phyloP scores from a whole-genome alignment of 2,797 vertebrate species.

The Eulemur albifrons region DNA sequence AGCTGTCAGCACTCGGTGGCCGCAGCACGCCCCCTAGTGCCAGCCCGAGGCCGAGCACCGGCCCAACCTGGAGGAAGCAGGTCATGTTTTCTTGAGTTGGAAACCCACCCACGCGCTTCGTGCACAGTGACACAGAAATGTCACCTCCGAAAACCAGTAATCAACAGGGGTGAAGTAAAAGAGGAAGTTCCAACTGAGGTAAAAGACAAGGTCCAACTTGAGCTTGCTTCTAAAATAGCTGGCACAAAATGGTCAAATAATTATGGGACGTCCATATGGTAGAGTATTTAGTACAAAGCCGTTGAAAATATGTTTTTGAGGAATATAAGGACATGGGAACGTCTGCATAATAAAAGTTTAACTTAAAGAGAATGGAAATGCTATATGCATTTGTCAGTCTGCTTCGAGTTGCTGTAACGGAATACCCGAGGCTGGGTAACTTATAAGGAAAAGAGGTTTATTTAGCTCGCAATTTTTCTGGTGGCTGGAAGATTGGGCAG shows the following conservation, averaged over 20 bases:
- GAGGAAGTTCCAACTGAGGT: neutral
- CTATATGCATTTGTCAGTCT: neutral
- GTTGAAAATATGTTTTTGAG: neutral
- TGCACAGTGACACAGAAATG: neutral
- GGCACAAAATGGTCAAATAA: neutral
- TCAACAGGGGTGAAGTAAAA: neutral
- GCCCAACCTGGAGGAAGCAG: too few relatives aligned
- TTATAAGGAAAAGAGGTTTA: neutral
- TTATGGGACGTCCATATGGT: neutral
- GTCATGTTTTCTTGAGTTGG: neutral
- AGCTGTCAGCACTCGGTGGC: neutral
- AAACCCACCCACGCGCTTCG: neutral
- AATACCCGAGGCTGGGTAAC: neutral
- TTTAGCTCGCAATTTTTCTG: neutral
- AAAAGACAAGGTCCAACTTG: neutral
- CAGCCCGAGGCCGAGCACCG: neutral
- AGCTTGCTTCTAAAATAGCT: neutral
- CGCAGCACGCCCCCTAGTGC: slow-evolving; percentile 10
- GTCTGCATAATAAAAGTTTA: neutral
- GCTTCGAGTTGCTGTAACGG: neutral
- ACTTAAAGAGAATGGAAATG: neutral
- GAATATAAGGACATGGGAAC: neutral
- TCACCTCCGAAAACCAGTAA: neutral
- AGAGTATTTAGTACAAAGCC: neutral
- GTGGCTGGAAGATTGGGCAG: neutral